Percentiles rank a stretch among this genome's conserved stretches.
These are phyloP conservation scores for Phenganax subtilis DNA, from an alignment of 92 coral and sea anemone genomes.

Conservation along the genomic window DNA sequence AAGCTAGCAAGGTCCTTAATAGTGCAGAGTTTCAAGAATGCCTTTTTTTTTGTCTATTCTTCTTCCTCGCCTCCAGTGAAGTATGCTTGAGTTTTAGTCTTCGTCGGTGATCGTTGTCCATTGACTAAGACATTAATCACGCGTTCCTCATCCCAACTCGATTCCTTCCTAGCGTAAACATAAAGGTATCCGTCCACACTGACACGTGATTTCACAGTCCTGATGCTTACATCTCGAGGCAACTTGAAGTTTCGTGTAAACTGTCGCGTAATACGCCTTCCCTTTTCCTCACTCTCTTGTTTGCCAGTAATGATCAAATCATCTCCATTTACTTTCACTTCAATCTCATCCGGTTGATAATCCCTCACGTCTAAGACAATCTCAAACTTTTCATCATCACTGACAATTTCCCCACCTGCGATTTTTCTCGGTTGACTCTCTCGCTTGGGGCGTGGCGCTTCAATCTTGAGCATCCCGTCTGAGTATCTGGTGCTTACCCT, in stretches of 20 bases:
- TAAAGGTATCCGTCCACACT: conserved; percentile 76
- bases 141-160: conserved; percentile 38
- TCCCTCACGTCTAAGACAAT: conserved; percentile 34
- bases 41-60: not conserved
- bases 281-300: conserved; percentile 68
- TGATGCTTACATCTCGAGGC: conserved; percentile 85
- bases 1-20: no score
- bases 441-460: conserved; percentile 56
- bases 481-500: conserved; percentile 67
- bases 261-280: conserved; percentile 64
- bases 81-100: conserved; percentile 9
- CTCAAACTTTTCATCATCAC: conserved; percentile 38
- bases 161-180: conserved; percentile 67
- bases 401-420: conserved; percentile 34
- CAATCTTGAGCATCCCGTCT: conserved; percentile 77
- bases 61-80: conserved; percentile 28
- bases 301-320: conserved; percentile 55
- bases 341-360: conserved; percentile 32
- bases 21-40: not conserved
- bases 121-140: conserved; percentile 28
- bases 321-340: conserved; percentile 38
- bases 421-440: conserved; percentile 27
- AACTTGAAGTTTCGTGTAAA: conserved; percentile 88
- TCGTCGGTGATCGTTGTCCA: conserved; percentile 27
- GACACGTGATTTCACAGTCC: conserved; percentile 61